A percentile compares a stretch with the other conserved stretches of the same genome.
Evolutionary conservation across 2,797 vertebrate species (phyloP).

Genomic region (Caiman crocodilus): DNA sequence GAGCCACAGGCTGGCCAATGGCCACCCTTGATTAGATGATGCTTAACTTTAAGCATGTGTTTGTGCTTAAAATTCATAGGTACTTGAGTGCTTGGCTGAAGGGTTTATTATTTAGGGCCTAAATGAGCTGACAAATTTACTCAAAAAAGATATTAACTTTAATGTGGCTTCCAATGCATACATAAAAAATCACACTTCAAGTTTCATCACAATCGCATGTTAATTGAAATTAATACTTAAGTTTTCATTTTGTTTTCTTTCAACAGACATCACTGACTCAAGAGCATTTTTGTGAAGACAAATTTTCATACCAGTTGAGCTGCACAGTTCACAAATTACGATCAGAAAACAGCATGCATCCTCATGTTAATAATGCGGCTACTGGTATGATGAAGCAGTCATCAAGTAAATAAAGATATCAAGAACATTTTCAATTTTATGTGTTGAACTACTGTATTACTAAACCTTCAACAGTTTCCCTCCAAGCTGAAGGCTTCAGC

Average conservation of each 20-base stretch:
- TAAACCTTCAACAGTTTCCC: not conserved
- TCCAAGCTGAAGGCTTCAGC: not conserved
- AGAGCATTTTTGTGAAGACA: not conserved
- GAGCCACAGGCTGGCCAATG: too few species aligned
- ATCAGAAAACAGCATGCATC: not conserved
- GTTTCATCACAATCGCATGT: not conserved
- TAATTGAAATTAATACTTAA: not conserved
- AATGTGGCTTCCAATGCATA: not conserved
- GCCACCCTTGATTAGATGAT: not conserved
- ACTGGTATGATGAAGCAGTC: not conserved
- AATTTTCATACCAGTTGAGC: not conserved
- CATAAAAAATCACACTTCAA: not conserved
- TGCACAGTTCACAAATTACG: not conserved
- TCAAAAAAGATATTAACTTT: not conserved
- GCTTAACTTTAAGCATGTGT: not conserved
- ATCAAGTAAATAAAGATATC: not conserved
- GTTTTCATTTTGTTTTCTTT: not conserved
- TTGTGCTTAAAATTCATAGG: not conserved
- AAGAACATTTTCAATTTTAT: not conserved
- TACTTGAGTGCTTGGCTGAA: not conserved
- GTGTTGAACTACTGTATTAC: conserved; percentile 5
- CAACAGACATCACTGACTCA: not conserved
- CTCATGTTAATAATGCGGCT: not conserved
- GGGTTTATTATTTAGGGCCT: not conserved
- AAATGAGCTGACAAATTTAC: not conserved